Evolutionary conservation across 30 jellyfish, hydroid and myxozoan species (phyloP).

Genomic region (Rhopilema esculentum): DNA sequence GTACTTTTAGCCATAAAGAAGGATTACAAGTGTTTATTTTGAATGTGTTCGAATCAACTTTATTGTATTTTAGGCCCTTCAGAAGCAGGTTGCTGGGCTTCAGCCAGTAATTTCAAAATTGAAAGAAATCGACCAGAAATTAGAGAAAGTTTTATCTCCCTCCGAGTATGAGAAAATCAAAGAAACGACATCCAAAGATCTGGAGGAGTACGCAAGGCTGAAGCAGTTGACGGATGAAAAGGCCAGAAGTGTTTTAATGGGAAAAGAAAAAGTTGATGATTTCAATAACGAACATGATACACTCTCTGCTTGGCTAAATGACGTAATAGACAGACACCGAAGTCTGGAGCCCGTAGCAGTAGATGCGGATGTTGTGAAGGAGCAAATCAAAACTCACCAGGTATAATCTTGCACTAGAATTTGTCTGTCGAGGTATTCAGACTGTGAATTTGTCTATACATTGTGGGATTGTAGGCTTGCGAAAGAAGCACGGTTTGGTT

Average conservation of each 20-base stretch:
- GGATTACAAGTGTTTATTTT: no score
- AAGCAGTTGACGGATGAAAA: slow-evolving; percentile 72
- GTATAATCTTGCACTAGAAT: slow-evolving; percentile 3
- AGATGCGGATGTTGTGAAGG: slow-evolving; percentile 86
- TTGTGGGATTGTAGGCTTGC: no score
- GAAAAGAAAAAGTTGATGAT: slow-evolving; percentile 84
- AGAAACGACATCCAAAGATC: slow-evolving; percentile 48
- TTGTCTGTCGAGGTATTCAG: no score
- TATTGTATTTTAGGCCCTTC: slow-evolving; percentile 49
- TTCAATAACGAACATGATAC: slow-evolving; percentile 66
- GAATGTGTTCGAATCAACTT: no score
- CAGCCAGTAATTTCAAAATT: slow-evolving; percentile 56
- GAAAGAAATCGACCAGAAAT: slow-evolving; percentile 62
- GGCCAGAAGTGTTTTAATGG: slow-evolving; percentile 88
- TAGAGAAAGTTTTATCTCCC: slow-evolving; percentile 68
- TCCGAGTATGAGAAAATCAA: slow-evolving; percentile 54
- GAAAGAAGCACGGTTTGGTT: no score
- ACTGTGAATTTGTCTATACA: no score
- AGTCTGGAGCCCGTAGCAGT: slow-evolving; percentile 88
- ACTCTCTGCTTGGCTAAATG: slow-evolving; percentile 75
- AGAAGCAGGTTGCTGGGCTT: slow-evolving; percentile 74
- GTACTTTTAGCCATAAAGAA: no score
- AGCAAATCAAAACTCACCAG: slow-evolving; percentile 81
- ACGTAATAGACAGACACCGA: slow-evolving; percentile 61
- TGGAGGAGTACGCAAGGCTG: slow-evolving; percentile 66